phyloP scores from a whole-genome alignment of 2,797 vertebrate species.

The Sebastes vulpes region DNA sequence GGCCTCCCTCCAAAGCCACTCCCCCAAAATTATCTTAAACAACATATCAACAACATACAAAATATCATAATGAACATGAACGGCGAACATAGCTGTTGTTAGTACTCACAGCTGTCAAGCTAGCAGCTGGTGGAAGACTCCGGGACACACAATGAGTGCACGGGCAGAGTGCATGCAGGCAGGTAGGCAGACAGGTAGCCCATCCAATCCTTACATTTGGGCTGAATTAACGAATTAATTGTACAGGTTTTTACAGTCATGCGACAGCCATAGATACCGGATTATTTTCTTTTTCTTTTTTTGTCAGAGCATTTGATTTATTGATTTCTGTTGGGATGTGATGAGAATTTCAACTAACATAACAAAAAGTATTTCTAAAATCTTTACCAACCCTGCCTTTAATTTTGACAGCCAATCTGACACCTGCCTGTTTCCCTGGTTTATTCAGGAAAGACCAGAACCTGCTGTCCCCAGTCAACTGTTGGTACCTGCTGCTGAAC shows the following conservation, averaged over 20 bases:
- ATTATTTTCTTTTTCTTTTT: background rate
- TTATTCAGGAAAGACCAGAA: constrained; percentile 96
- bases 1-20: too few relatives aligned
- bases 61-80: accelerated
- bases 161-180: too few relatives aligned
- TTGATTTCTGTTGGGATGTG: background rate
- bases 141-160: too few relatives aligned
- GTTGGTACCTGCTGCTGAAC: constrained; percentile 99
- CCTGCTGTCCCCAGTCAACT: constrained; percentile 97
- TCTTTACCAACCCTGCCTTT: background rate
- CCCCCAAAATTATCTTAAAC: too few relatives aligned
- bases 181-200: too few relatives aligned
- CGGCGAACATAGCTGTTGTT: too few relatives aligned
- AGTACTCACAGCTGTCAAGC: too few relatives aligned
- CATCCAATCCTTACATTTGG: too few relatives aligned
- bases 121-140: too few relatives aligned
- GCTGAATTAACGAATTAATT: too few relatives aligned
- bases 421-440: background rate
- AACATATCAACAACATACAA: too few relatives aligned
- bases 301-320: background rate
- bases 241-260: background rate
- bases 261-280: background rate
- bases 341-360: background rate
- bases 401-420: background rate
- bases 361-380: background rate